Percentiles rank a stretch among this genome's conserved stretches.
phyloP scores from a whole-genome alignment of 2,797 vertebrate species.

The Pteronotus mesoamericanus region DNA sequence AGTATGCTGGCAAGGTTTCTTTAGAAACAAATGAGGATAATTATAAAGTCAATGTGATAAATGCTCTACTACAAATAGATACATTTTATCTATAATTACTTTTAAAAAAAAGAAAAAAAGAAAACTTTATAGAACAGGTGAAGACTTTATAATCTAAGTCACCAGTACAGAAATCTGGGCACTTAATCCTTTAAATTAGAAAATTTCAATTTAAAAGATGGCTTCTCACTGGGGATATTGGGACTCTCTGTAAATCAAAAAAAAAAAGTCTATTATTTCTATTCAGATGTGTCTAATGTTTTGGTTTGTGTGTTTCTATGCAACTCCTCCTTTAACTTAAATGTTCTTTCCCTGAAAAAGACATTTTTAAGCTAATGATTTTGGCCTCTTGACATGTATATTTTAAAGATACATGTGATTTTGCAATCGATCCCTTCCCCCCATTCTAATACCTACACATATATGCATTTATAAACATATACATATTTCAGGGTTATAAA shows the following conservation, averaged over 20 bases:
- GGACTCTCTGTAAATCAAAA: conserved; percentile 7
- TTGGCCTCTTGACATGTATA: conserved; percentile 54
- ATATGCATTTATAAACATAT: conserved; percentile 78
- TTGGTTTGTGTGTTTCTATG: conserved; percentile 64
- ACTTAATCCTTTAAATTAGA: conserved; percentile 19
- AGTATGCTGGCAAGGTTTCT: conserved; percentile 72
- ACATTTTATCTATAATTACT: conserved; percentile 45
- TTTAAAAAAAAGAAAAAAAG: conserved; percentile 52
- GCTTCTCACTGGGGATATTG: conserved; percentile 20
- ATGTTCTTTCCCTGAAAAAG: conserved; percentile 52
- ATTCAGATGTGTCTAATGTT: conserved; percentile 36
- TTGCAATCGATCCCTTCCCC: conserved; percentile 17
- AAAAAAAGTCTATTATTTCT: not conserved
- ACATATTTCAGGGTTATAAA: conserved; percentile 83
- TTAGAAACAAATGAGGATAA: conserved; percentile 66
- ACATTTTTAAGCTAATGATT: conserved; percentile 45
- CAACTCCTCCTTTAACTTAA: conserved; percentile 41
- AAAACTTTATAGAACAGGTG: conserved; percentile 54
- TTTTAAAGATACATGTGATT: conserved; percentile 52
- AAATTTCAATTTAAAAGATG: conserved; percentile 6
- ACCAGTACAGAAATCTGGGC: conserved; percentile 13
- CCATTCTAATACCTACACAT: conserved; percentile 73
- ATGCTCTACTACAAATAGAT: conserved; percentile 79
- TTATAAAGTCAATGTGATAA: conserved; percentile 62
- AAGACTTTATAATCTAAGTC: conserved; percentile 32